Conservation (phyloP, 2,888 invertebrate genomes). For the Meteorus colon region DNA sequence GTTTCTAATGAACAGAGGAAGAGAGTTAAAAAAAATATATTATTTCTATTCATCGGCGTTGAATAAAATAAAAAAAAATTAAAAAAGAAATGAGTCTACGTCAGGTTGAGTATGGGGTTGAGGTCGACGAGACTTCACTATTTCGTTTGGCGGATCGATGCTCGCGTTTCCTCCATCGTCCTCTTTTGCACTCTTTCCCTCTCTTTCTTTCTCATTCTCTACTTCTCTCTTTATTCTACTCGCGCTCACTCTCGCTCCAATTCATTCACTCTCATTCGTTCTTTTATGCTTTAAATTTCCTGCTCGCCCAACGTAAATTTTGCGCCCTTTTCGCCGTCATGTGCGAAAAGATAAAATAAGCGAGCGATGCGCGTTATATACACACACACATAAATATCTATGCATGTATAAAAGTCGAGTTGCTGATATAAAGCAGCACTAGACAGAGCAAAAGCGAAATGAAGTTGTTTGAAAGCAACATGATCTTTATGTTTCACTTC, state of each 20-base stretch:
- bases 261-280: conserved; percentile 18
- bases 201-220: not conserved
- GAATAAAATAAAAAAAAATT: conserved; percentile 2
- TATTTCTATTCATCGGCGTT: conserved; percentile 27
- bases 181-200: not conserved
- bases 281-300: conserved; percentile 41
- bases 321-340: conserved; percentile 21
- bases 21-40: not conserved
- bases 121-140: conserved; percentile 26
- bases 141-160: conserved; percentile 38
- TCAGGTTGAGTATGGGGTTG: conserved; percentile 23
- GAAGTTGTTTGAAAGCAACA: not conserved
- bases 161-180: conserved; percentile 29
- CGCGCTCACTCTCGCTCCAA: not conserved
- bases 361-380: not conserved
- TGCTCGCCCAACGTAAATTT: conserved; percentile 28
- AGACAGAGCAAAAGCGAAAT: not conserved
- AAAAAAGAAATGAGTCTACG: conserved; percentile 13
- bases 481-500: not conserved
- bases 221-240: not conserved
- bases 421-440: not conserved
- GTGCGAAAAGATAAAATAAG: conserved; percentile 30
- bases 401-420: not conserved
- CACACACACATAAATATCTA: conserved; percentile 5
- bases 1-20: not conserved